These are phyloP conservation scores for Alentia gelatinosa DNA, from an alignment of 2,888 invertebrate genomes.

Conservation along the genomic window DNA sequence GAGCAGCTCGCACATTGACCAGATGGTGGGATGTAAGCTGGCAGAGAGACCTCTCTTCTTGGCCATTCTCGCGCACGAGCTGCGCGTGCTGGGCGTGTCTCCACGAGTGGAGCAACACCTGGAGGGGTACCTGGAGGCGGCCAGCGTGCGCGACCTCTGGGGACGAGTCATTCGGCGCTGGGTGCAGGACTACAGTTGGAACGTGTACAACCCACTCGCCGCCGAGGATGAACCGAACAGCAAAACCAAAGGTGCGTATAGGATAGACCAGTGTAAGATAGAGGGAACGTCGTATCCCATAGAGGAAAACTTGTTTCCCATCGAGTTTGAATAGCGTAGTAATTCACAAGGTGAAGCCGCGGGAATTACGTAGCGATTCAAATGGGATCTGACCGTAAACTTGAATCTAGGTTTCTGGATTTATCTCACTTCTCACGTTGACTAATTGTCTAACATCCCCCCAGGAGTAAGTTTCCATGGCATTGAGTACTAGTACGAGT, in stretches of 20 bases:
- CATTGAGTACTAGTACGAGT: too few species aligned
- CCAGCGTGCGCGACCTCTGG: slow-evolving; percentile 74
- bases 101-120: slow-evolving; percentile 68
- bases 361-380: too few species aligned
- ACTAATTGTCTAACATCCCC: too few species aligned
- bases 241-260: not conserved
- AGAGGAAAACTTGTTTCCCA: too few species aligned
- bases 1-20: slow-evolving; percentile 64
- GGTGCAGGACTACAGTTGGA: slow-evolving; percentile 76
- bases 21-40: slow-evolving; percentile 67
- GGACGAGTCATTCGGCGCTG: slow-evolving; percentile 72
- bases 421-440: too few species aligned
- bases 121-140: slow-evolving; percentile 69
- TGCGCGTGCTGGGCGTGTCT: slow-evolving; percentile 70
- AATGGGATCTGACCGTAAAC: too few species aligned
- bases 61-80: slow-evolving; percentile 71
- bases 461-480: too few species aligned
- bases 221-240: not conserved
- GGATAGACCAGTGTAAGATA: too few species aligned
- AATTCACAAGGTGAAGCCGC: too few species aligned
- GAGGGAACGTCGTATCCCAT: too few species aligned
- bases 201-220: not conserved
- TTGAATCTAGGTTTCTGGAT: too few species aligned
- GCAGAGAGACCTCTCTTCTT: slow-evolving; percentile 72
- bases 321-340: too few species aligned